These are phyloP conservation scores for Castor canadensis DNA, from an alignment of 2,113 vertebrate genomes.

Conservation along the genomic window DNA sequence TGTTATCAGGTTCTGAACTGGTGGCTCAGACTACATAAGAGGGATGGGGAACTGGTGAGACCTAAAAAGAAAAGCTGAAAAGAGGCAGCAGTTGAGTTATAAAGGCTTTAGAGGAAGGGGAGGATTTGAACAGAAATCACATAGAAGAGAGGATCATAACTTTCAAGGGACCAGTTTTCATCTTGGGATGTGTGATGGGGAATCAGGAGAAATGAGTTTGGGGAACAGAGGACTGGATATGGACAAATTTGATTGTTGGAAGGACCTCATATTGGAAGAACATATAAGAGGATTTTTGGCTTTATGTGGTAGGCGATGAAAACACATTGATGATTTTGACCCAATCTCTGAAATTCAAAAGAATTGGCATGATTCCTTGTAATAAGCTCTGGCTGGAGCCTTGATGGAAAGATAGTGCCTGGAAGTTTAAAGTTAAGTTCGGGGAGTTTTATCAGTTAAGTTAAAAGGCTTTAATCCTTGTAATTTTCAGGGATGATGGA, in stretches of 20 bases:
- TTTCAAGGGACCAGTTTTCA: neutral
- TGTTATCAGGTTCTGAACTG: neutral
- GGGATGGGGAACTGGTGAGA: neutral
- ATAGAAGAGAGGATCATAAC: neutral
- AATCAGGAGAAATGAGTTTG: neutral
- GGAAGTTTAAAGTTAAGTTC: conserved; percentile 46
- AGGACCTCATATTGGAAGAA: neutral
- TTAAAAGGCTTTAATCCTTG: conserved; percentile 55
- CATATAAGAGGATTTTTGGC: neutral
- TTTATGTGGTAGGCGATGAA: conserved; percentile 3
- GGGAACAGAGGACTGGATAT: neutral
- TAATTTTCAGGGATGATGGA: conserved; percentile 49
- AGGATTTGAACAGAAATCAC: neutral
- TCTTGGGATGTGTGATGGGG: neutral
- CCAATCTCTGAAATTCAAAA: conserved; percentile 38
- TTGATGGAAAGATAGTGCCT: conserved; percentile 13
- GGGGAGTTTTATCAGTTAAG: conserved; percentile 42
- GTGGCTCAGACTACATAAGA: neutral
- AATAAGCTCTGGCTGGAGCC: conserved; percentile 55
- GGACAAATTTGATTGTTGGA: neutral
- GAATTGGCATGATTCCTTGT: conserved; percentile 44
- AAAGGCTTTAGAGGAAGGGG: neutral
- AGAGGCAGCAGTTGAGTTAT: neutral
- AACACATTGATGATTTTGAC: conserved; percentile 48
- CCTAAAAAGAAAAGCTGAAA: neutral